Conservation (phyloP, 1,140 invertebrate genomes). For the Homarus americanus region DNA sequence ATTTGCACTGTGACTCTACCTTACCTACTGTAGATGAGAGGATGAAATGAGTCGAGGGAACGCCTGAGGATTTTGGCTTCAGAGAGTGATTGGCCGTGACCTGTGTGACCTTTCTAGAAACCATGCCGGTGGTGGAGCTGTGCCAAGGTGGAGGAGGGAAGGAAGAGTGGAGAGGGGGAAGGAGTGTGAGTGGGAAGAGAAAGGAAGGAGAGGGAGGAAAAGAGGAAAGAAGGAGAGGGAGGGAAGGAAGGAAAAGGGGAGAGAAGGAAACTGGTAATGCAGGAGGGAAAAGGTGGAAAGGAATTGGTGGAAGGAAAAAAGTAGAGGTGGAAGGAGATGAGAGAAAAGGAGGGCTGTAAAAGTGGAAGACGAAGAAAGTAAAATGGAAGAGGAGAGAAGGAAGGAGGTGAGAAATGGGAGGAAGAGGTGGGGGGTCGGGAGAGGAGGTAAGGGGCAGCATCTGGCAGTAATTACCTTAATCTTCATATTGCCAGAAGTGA, state of each 20-base stretch:
- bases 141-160: neutral
- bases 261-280: too few species aligned
- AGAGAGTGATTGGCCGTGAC: too few species aligned
- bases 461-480: too few species aligned
- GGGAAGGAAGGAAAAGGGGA: neutral
- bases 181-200: neutral
- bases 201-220: neutral
- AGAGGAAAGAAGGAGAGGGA: neutral
- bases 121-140: too few species aligned
- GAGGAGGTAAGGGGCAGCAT: too few species aligned
- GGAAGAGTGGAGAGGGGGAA: neutral
- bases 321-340: neutral
- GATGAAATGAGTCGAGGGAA: too few species aligned
- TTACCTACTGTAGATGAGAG: too few species aligned
- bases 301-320: neutral
- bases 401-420: neutral
- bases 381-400: too few species aligned
- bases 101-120: too few species aligned
- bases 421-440: neutral
- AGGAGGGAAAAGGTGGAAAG: neutral
- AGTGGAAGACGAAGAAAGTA: neutral
- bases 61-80: too few species aligned
- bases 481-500: neutral
- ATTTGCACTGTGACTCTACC: too few species aligned
- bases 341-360: neutral